Conservation (phyloP, 1,140 invertebrate species). For the Riptortus pedestris region DNA sequence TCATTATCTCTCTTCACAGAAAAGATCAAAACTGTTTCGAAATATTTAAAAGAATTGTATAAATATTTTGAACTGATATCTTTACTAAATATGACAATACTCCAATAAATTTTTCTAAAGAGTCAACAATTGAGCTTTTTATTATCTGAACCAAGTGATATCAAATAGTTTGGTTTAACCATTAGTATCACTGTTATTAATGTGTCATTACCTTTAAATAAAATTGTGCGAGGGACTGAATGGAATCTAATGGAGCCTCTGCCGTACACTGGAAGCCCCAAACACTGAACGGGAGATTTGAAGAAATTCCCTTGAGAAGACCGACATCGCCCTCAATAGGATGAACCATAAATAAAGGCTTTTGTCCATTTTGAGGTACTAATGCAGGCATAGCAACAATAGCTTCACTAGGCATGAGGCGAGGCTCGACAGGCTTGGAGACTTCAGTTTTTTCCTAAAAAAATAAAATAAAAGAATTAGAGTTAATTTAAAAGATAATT, state of each 20-base stretch:
- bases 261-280: constrained; percentile 82
- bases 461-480: constrained; percentile 42
- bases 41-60: no score
- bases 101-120: no score
- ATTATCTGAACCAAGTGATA: no score
- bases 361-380: constrained; percentile 38
- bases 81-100: no score
- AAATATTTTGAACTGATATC: no score
- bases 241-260: constrained; percentile 58
- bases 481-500: not conserved
- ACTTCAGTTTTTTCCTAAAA: constrained; percentile 29
- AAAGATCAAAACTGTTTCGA: no score
- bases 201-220: constrained; percentile 65
- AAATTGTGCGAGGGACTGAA: constrained; percentile 62
- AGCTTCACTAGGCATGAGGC: constrained; percentile 52
- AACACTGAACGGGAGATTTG: constrained; percentile 53
- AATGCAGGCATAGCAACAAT: constrained; percentile 47
- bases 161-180: no score
- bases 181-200: no score
- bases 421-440: constrained; percentile 35
- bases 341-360: constrained; percentile 66
- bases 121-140: no score
- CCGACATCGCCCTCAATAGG: constrained; percentile 82
- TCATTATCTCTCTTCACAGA: no score
- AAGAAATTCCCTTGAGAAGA: constrained; percentile 56